phyloP scores from a whole-genome alignment of 1,140 invertebrate genomes.

The Antheraea mylitta region DNA sequence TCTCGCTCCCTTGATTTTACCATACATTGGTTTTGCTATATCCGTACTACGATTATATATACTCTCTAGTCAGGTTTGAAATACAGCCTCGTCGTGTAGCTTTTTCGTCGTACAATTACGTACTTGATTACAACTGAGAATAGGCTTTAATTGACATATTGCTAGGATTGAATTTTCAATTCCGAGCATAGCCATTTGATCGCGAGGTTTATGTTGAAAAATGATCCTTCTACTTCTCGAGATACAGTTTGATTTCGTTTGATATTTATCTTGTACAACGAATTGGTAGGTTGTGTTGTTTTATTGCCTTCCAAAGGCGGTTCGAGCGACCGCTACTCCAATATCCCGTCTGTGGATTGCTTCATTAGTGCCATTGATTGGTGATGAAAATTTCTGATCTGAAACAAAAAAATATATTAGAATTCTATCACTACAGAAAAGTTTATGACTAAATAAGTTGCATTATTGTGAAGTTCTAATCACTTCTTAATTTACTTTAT shows the following conservation, averaged over 20 bases:
- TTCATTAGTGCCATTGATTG: slow-evolving; percentile 69
- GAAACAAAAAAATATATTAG: slow-evolving; percentile 54
- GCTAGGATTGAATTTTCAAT: slow-evolving; percentile 55
- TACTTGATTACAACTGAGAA: slow-evolving; percentile 56
- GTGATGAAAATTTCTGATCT: slow-evolving; percentile 60
- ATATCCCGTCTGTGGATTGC: slow-evolving; percentile 72
- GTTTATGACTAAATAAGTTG: too few relatives aligned
- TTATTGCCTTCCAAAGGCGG: slow-evolving; percentile 58
- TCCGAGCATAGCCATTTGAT: slow-evolving; percentile 67
- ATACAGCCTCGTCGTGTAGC: slow-evolving; percentile 56
- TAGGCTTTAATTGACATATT: slow-evolving; percentile 69
- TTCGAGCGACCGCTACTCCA: slow-evolving; percentile 62
- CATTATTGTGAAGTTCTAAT: too few relatives aligned
- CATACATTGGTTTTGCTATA: slow-evolving; percentile 66
- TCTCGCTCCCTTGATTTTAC: slow-evolving; percentile 53
- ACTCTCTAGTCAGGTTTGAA: slow-evolving; percentile 56
- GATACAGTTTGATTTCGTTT: slow-evolving; percentile 52
- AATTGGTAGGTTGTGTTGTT: slow-evolving; percentile 45
- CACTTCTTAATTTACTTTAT: too few relatives aligned
- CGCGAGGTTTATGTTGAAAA: slow-evolving; percentile 29
- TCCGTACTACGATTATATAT: slow-evolving; percentile 8
- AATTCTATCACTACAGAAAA: not conserved
- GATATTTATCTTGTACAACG: slow-evolving; percentile 31
- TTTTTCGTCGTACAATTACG: slow-evolving; percentile 51
- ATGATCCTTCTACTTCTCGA: slow-evolving; percentile 36